Conservation (phyloP, 1,140 invertebrate species). For the Drosophila nigrodunni region DNA sequence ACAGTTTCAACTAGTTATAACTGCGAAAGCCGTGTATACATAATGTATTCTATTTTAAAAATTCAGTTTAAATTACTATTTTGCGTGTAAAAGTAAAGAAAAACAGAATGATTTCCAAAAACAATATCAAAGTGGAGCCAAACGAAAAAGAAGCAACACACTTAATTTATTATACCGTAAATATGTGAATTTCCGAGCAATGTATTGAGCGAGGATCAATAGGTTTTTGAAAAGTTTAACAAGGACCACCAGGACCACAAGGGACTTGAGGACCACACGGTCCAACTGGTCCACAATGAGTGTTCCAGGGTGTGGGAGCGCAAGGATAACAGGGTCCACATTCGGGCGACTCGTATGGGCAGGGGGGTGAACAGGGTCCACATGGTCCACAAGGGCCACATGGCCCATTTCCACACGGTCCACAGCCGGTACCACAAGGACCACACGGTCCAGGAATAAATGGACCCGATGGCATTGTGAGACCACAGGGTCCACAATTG, state of each 20-base stretch:
- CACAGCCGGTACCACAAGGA: not conserved
- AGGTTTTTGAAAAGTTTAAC: not conserved
- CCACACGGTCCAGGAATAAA: not conserved
- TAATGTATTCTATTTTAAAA: no score
- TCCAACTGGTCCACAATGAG: not conserved
- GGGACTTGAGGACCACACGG: conserved; percentile 1
- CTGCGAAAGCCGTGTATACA: no score
- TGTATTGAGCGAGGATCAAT: not conserved
- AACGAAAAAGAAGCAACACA: not conserved
- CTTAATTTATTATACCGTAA: not conserved
- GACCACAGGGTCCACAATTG: not conserved
- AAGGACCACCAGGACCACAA: not conserved
- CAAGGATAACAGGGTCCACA: conserved; percentile 2
- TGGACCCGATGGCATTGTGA: not conserved
- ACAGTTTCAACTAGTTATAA: no score
- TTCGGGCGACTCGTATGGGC: not conserved
- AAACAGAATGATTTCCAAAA: not conserved
- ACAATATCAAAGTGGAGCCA: not conserved
- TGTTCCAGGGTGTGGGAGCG: not conserved
- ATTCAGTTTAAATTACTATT: no score
- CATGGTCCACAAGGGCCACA: not conserved
- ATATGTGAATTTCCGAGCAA: not conserved
- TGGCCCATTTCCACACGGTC: not conserved
- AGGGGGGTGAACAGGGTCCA: not conserved
- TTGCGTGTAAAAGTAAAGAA: no score